Percentiles rank a stretch among this genome's conserved stretches.
phyloP scores from a whole-genome alignment of 2,888 invertebrate species.

The Argyresthia albistria region DNA sequence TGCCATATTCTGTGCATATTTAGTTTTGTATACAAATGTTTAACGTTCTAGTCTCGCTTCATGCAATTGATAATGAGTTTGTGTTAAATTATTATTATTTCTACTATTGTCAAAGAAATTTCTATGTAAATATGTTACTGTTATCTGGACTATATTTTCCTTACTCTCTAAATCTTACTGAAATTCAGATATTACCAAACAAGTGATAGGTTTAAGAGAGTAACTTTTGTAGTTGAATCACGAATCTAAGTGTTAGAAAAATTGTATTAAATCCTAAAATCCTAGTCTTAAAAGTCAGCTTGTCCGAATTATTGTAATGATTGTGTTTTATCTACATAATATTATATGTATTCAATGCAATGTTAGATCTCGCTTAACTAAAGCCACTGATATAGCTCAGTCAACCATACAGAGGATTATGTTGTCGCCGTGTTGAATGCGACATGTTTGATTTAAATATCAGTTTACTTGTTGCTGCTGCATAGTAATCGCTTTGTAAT shows the following conservation, averaged over 20 bases:
- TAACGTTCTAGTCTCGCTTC: too few relatives aligned
- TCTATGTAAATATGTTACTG: neutral
- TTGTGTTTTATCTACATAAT: neutral
- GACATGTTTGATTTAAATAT: too few relatives aligned
- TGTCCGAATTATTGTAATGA: neutral
- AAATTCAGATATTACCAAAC: neutral
- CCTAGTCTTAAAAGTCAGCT: neutral
- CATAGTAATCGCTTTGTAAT: too few relatives aligned
- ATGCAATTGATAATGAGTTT: too few relatives aligned
- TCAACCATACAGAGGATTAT: too few relatives aligned
- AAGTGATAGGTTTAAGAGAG: neutral
- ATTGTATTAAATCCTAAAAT: neutral
- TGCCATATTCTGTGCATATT: neutral
- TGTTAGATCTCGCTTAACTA: neutral
- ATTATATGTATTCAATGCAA: neutral
- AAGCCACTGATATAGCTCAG: too few relatives aligned
- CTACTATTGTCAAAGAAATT: neutral
- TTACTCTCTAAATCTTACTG: neutral
- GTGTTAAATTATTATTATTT: too few relatives aligned
- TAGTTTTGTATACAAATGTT: too few relatives aligned
- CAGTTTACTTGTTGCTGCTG: too few relatives aligned
- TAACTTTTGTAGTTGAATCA: constrained; percentile 2
- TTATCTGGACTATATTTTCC: neutral
- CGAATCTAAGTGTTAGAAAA: constrained; percentile 2
- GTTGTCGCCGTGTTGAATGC: too few relatives aligned